Evolutionary conservation across 2,888 invertebrate genomes (phyloP).

Genomic region (Petrolisthes manimaculis): DNA sequence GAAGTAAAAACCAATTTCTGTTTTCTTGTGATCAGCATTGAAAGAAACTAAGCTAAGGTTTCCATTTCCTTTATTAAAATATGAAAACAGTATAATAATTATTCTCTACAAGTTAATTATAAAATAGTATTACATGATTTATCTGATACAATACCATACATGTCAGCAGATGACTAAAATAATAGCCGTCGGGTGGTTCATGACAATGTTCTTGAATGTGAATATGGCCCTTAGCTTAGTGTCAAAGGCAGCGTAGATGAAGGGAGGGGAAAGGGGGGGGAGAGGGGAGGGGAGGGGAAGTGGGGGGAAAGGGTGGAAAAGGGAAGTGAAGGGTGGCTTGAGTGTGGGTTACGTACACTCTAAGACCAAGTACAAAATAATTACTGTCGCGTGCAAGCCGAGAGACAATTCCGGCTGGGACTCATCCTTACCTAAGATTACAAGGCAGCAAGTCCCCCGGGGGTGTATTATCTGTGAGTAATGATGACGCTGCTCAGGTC

Average conservation of each 20-base stretch:
- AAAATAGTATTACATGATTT: neutral
- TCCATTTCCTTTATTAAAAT: too few species aligned
- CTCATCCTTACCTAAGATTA: conserved; percentile 36
- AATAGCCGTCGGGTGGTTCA: too few species aligned
- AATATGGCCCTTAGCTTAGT: neutral
- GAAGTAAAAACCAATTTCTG: too few species aligned
- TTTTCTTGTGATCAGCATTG: too few species aligned
- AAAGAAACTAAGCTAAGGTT: too few species aligned
- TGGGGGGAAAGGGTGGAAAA: neutral
- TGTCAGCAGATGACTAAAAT: too few species aligned
- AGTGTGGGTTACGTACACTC: neutral
- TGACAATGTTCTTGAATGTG: neutral
- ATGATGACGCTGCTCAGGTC: neutral
- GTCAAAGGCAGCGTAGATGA: neutral
- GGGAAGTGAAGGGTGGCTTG: too few species aligned
- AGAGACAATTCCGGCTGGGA: conserved; percentile 24
- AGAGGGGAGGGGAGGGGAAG: neutral
- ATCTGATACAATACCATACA: too few species aligned
- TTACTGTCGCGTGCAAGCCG: conserved; percentile 14
- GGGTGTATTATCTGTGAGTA: conserved; percentile 9
- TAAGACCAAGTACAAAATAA: conserved; percentile 16
- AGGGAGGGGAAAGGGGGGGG: neutral
- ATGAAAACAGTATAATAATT: too few species aligned
- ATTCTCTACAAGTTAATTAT: neutral
- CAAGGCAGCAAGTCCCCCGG: neutral